Base-by-base conservation (phyloP, 2,888 invertebrate species). In the Diploptera punctata region DNA sequence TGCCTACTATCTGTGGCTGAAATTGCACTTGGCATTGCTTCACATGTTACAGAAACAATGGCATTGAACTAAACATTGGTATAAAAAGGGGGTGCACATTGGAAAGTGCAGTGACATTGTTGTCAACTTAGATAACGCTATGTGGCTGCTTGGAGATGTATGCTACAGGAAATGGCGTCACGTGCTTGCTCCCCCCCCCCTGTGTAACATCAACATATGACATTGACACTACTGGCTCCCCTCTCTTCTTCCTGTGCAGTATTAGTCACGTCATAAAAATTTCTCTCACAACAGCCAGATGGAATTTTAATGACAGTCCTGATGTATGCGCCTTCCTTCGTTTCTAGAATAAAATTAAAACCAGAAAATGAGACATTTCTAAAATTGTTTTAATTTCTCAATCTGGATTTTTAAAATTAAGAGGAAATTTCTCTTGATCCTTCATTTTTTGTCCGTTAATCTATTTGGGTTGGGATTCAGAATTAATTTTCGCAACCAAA, bases 151-250 rank as follows among this genome's bases (percentile, higher is more conserved):
- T n/a, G 10, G 47, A 47, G 47, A 18, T 18, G 44, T 44, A 44
- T 52, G 52, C 52, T 52, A 24, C 52, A 52, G 52, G 52, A 52
- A 52, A 52, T 52, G 52, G 13, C 24, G 52, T 52, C 52, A 52
- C 24, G 24, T 52, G 52, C 13, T 52, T 13, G 3, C 52, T 24
- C 13, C 24, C 16, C 26, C 52, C 49, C 24, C 52, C 21, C 52
- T 1, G 7, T 16, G 19, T 49, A 49, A n/a, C 49, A 49, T 49
- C 18, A 49, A 49, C 49, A 18, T 52, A 5, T 52, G 52, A 52
- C 52, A 52, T 52, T 52, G 49, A 52, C 49, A 52, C 49, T 19
- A 52, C 7, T 10, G 19, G 13, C 24, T 2, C 33, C 52, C 13
- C 24, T 52, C 26, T 9, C 52, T 5, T 13, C 52, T 52, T 52